Evolutionary conservation across 2,113 vertebrate genomes (phyloP).

Genomic region (Triplophysa tibetana): DNA sequence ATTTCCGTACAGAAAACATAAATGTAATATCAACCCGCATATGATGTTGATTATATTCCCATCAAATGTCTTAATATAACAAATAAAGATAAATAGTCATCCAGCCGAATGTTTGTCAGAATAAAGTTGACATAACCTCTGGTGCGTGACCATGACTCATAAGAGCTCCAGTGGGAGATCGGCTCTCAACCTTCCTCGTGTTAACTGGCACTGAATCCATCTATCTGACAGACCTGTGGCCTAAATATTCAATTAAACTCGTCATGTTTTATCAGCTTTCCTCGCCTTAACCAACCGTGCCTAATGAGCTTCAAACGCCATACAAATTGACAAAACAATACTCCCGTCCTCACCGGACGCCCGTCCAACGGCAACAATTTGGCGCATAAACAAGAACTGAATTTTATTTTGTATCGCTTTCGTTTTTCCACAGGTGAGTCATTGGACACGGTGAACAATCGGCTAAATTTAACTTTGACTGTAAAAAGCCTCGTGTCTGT

Average conservation of each 20-base stretch:
- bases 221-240: constrained; percentile 32
- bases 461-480: not conserved
- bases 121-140: not conserved
- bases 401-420: not conserved
- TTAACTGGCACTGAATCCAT: constrained; percentile 3
- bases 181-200: not conserved
- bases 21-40: too few relatives aligned
- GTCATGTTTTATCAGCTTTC: constrained; percentile 13
- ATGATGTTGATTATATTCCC: too few relatives aligned
- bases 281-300: not conserved
- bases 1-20: too few relatives aligned
- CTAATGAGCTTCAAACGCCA: constrained; percentile 38
- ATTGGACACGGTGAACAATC: not conserved
- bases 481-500: not conserved
- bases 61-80: too few relatives aligned
- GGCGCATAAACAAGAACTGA: not conserved
- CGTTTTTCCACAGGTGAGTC: not conserved
- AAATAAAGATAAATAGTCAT: not conserved
- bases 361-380: not conserved
- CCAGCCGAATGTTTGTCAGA: constrained; percentile 7
- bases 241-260: constrained; percentile 22
- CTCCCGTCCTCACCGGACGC: not conserved
- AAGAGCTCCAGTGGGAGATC: not conserved
- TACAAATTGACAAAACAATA: constrained; percentile 37
- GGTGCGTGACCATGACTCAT: not conserved